Base-by-base conservation (phyloP, 2,113 vertebrate genomes). In the Aldabrachelys gigantea region DNA sequence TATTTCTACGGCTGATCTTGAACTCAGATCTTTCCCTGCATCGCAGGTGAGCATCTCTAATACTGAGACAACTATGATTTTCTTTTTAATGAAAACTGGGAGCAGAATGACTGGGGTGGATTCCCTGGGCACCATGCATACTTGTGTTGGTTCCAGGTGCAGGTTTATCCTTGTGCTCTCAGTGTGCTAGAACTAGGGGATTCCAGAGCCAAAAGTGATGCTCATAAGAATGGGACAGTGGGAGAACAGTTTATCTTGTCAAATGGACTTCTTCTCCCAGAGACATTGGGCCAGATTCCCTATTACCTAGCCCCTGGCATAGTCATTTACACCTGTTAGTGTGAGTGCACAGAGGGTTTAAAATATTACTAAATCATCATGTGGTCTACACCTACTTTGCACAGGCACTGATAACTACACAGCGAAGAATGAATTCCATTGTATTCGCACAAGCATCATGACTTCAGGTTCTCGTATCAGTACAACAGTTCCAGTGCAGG, bases 1-100 rank as follows among this genome's bases (percentile, higher is more conserved):
- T 47, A 94, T 94, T 88, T 81, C 76, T 52, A 21, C 9, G n/a
- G 6, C 8, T 92, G 85, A 91, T 91, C 44, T 90, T 78, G 80
- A 84, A 84, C 21, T 24, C 50, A 80, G 19, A 25, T 81, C 87
- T 50, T 53, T 81, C 41, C 54, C n/a, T 52, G 41, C 27, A 38
- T 19, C 50, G 53, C 12, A 27, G 16, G 16, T 93, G 59, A 87
- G 84, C 5, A 82, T 10, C 17, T 35, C 85, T 87, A 76, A 49
- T 53, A 69, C 86, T 0, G 25, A 87, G 84, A 72, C 53, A 65
- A 22, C 10, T 10, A 5, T 0, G 65, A 2, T 29, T 13, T 24
- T 88, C 38, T 47, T 92, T 72, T 12, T 56, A 84, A 80, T 24
- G 50, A 91, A 44, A 88, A 84, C 56, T 65, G 25, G 9, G 50